A percentile compares a stretch with the other conserved stretches of the same genome.
Conservation (phyloP, 2,888 invertebrate species). For the Rhorus exstirpatorius region DNA sequence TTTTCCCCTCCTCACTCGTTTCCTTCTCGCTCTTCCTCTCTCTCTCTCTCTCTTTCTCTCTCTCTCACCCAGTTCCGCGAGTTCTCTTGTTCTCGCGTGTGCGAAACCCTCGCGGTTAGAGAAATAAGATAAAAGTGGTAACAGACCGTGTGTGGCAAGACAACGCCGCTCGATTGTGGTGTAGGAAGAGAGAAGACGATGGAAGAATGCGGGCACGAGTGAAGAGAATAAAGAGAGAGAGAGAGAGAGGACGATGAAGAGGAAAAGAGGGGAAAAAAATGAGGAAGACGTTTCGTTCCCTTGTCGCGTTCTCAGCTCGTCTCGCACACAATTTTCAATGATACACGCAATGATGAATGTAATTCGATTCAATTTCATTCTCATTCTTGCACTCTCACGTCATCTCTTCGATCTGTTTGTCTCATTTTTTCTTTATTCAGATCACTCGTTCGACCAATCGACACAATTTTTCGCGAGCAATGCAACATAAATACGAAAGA, state of each 20-base stretch:
- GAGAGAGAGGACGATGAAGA: constrained; percentile 51
- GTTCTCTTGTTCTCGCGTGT: constrained; percentile 53
- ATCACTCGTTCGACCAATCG: constrained; percentile 47
- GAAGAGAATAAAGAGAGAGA: constrained; percentile 50
- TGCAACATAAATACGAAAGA: constrained; percentile 58
- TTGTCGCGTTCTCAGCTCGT: constrained; percentile 3
- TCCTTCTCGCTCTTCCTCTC: constrained; percentile 2
- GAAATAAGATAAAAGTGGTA: constrained; percentile 66
- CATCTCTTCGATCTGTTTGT: not conserved
- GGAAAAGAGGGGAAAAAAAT: constrained; percentile 20
- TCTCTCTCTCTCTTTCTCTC: constrained; percentile 15
- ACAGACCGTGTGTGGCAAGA: constrained; percentile 62
- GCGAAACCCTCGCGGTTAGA: constrained; percentile 57
- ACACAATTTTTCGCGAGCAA: constrained; percentile 50
- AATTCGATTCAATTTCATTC: not conserved
- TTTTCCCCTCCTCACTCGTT: constrained; percentile 59
- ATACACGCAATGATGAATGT: not conserved
- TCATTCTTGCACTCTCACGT: not conserved
- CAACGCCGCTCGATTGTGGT: constrained; percentile 42
- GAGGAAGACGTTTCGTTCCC: constrained; percentile 31
- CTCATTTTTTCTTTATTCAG: constrained; percentile 42
- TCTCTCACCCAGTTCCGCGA: too few species aligned
- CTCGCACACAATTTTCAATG: not conserved
- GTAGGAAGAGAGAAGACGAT: constrained; percentile 67
- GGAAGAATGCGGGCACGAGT: constrained; percentile 65